Conservation (phyloP, 1,140 invertebrate species). For the Macrostomum lignano region DNA sequence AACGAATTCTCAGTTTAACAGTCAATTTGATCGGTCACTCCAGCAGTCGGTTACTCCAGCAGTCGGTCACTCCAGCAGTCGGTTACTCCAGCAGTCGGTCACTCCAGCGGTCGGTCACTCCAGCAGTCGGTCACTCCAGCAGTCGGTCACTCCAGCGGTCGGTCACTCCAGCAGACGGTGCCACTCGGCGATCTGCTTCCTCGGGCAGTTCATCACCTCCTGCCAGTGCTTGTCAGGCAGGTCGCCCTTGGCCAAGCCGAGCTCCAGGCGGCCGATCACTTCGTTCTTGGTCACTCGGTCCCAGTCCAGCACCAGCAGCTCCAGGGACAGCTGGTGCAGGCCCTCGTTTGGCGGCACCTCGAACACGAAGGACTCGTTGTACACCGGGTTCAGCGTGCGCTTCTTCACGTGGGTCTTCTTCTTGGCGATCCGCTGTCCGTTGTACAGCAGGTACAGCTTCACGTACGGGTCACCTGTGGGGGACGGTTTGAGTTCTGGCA, state of each 20-base stretch:
- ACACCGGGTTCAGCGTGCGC: constrained; percentile 77
- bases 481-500: too few species aligned
- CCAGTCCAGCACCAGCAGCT: constrained; percentile 76
- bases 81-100: too few species aligned
- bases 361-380: constrained; percentile 67
- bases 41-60: too few species aligned
- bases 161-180: constrained; percentile 66
- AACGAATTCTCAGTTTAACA: too few species aligned
- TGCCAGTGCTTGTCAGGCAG: constrained; percentile 74
- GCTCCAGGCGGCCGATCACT: constrained; percentile 68
- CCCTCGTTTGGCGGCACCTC: constrained; percentile 40
- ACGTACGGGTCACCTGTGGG: constrained; percentile 39
- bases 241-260: constrained; percentile 42
- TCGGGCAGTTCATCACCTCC: constrained; percentile 73
- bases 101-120: too few species aligned
- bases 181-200: constrained; percentile 87
- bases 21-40: too few species aligned
- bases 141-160: constrained; percentile 62
- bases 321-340: constrained; percentile 58
- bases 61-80: too few species aligned
- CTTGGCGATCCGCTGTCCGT: constrained; percentile 83
- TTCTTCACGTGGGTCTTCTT: constrained; percentile 98
- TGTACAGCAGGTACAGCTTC: constrained; percentile 80
- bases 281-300: constrained; percentile 90
- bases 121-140: constrained; percentile 43